phyloP scores from a whole-genome alignment of 2,797 vertebrate species.

The Anguilla obscura region DNA sequence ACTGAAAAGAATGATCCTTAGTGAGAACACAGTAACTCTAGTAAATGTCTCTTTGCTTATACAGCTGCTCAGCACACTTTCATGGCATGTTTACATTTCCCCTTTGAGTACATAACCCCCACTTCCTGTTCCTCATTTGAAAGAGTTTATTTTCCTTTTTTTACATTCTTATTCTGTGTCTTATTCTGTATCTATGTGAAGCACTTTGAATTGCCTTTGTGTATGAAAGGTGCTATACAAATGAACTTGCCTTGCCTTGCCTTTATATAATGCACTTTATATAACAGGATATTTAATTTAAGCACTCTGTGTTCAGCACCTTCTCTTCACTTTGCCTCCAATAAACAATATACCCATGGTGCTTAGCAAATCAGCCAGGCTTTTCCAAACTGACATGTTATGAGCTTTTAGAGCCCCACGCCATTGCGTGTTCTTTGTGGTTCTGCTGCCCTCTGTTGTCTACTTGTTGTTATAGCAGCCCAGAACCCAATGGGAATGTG shows the following conservation, averaged over 20 bases:
- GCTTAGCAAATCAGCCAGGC: too few species aligned
- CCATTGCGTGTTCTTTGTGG: neutral
- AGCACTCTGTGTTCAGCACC: neutral
- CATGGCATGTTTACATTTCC: neutral
- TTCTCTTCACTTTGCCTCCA: neutral
- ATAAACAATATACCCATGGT: too few species aligned
- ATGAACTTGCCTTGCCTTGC: too few species aligned
- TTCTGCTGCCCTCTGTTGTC: conserved; percentile 30
- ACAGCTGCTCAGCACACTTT: neutral
- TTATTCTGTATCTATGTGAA: too few species aligned
- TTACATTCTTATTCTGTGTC: neutral
- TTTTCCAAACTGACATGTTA: neutral
- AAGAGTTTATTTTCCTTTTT: neutral
- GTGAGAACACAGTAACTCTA: neutral
- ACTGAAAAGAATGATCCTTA: neutral
- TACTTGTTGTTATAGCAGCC: neutral
- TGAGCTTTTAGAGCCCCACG: neutral
- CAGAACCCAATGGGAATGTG: neutral
- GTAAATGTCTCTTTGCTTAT: conserved; percentile 3
- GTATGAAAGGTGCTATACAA: too few species aligned
- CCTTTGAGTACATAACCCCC: neutral
- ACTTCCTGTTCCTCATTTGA: neutral
- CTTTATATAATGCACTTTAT: neutral
- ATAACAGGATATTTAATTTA: neutral
- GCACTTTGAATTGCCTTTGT: too few species aligned